A percentile compares a stretch with the other conserved stretches of the same genome.
Conservation (phyloP, 2,113 vertebrate genomes). For the Tachycineta bicolor region DNA sequence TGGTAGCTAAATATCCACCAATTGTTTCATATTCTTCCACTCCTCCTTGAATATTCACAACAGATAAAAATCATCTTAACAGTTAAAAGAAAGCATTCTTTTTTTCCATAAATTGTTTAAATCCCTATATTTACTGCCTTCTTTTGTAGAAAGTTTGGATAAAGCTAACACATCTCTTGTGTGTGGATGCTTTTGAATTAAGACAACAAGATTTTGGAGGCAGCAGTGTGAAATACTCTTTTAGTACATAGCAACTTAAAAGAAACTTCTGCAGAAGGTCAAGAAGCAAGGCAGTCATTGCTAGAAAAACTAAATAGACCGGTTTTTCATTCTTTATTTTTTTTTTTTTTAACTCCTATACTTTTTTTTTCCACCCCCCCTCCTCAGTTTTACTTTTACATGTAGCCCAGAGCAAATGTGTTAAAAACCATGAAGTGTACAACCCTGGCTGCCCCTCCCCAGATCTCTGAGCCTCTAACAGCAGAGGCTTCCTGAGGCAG, state of each 20-base stretch:
- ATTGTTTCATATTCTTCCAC: background rate
- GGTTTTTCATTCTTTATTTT: background rate
- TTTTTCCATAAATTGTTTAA: background rate
- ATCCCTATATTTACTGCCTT: background rate
- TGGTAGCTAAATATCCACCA: background rate
- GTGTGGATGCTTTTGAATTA: background rate
- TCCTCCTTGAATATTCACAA: background rate
- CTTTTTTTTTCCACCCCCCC: background rate
- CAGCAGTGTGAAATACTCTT: background rate
- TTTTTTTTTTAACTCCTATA: background rate
- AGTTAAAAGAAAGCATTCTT: rapidly evolving
- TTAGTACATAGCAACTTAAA: background rate
- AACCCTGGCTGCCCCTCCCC: background rate
- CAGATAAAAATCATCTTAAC: background rate
- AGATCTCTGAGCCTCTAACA: background rate
- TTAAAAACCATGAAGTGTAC: background rate
- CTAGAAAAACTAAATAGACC: background rate
- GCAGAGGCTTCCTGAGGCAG: background rate
- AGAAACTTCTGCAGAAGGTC: background rate
- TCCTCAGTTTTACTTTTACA: background rate
- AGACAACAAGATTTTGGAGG: background rate
- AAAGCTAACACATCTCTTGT: background rate
- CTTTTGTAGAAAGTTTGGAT: background rate
- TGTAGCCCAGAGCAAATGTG: background rate
- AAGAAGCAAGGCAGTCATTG: background rate